Base-by-base conservation (phyloP, 2,113 vertebrate species). In the Urocynchramus pylzowi region DNA sequence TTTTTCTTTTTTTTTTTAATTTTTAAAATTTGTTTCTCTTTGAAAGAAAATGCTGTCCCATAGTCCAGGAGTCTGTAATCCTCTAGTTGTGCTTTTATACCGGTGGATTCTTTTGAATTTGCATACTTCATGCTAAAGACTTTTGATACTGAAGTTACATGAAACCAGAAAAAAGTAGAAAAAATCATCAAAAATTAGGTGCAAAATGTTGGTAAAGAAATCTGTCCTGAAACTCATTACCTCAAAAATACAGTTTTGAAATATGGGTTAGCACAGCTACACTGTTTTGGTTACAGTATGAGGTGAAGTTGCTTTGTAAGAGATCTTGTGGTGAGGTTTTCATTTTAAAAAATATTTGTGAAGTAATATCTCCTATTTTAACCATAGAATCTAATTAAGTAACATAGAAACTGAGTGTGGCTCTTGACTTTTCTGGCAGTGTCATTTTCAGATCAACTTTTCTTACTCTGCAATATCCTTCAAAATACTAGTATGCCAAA, bases 191-290 rank as follows among this genome's bases (percentile, higher is more conserved):
- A 88, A 65, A 94, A 75, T 76, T 71, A 84, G 79, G 85, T 60
- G 68, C 31, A 70, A 96, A 91, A 94, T 93, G 63, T 94, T 63
- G 42, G 42, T 82, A 90, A 96, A 96, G 80, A 78, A 41, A 73
- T 94, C 84, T 87, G 21, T 89, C 89, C 86, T 75, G 59, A 90
- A 91, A 82, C 63, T 68, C 56, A 19, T 67, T 73, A 89, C 44
- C 75, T 95, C 85, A 57, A 67, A 92, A 73, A 52, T 70, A 85
- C 21, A 20, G 11, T 95, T 98, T 95, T 97, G 91, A 97, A 84
- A 91, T 89, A 67, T 69, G 60, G 53, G 54, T 87, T 93, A 41
- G 49, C 63, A 89, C 89, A 95, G 90, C 60, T 89, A 35, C 68
- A 75, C 93, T 65, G 78, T 88, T 97, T 95, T 81, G 30, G 71